phyloP scores from a whole-genome alignment of 2,113 vertebrate genomes.

The Apteryx owenii region DNA sequence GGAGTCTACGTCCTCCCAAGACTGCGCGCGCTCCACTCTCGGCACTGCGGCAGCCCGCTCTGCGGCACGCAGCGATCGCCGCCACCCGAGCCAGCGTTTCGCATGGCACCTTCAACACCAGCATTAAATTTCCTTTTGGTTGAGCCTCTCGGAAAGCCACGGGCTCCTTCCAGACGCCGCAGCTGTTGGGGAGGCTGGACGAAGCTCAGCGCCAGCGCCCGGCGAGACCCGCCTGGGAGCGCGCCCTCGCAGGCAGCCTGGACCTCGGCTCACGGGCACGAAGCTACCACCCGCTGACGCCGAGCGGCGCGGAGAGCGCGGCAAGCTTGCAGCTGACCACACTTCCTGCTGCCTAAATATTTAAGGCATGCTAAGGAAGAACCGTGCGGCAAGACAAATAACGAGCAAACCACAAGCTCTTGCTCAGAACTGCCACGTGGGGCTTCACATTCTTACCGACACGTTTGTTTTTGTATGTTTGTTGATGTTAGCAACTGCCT shows the following conservation, averaged over 20 bases:
- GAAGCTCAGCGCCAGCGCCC: not conserved
- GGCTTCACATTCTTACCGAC: not conserved
- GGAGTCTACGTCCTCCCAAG: conserved; percentile 1
- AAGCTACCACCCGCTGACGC: conserved; percentile 32
- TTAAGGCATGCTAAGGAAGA: conserved; percentile 20
- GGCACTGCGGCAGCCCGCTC: not conserved
- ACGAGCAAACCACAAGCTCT: conserved; percentile 35
- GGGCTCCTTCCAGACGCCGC: not conserved
- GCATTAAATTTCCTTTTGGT: not conserved
- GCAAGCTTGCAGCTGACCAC: conserved; percentile 26
- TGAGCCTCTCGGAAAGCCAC: not conserved
- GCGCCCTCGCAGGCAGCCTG: not conserved
- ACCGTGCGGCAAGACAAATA: not conserved
- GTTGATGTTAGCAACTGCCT: not conserved
- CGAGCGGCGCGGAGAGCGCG: not conserved
- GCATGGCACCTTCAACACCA: not conserved
- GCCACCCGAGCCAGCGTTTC: not conserved
- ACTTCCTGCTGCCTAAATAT: conserved; percentile 45
- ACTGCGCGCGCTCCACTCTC: not conserved
- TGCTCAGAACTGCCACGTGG: not conserved
- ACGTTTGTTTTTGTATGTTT: not conserved
- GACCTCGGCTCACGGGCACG: not conserved
- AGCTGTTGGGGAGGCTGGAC: not conserved
- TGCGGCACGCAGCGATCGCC: fast-evolving
- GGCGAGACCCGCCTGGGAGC: not conserved